Conservation (phyloP, 2,888 invertebrate species). For the Noctuana brunneofusca region DNA sequence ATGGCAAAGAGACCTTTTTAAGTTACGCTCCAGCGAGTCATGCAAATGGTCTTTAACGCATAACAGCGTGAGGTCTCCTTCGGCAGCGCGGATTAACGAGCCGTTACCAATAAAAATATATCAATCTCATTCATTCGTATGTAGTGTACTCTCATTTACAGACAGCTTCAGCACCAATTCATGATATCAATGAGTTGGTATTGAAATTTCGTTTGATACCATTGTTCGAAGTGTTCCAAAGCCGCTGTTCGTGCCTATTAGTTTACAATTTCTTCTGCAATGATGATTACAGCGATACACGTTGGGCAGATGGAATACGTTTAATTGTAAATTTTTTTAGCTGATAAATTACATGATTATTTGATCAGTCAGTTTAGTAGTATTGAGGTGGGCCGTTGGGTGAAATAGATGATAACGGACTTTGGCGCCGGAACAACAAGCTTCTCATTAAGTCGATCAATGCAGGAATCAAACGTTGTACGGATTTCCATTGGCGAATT, state of each 20-base stretch:
- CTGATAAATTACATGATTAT: constrained; percentile 50
- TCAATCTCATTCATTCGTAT: constrained; percentile 46
- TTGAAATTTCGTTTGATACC: constrained; percentile 37
- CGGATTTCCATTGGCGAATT: constrained; percentile 77
- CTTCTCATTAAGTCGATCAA: constrained; percentile 74
- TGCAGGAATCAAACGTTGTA: constrained; percentile 70
- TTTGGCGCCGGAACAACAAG: constrained; percentile 62
- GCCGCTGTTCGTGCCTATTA: constrained; percentile 47
- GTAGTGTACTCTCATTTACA: constrained; percentile 56
- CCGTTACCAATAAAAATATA: constrained; percentile 56
- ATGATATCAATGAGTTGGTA: constrained; percentile 54
- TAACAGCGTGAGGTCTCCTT: constrained; percentile 62
- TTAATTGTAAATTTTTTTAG: constrained; percentile 53
- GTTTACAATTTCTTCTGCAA: constrained; percentile 65
- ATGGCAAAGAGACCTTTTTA: constrained; percentile 55
- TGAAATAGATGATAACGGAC: constrained; percentile 66
- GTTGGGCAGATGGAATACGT: constrained; percentile 42
- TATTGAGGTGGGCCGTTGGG: constrained; percentile 52
- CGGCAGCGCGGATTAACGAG: constrained; percentile 60
- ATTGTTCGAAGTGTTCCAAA: constrained; percentile 47
- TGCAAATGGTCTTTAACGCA: constrained; percentile 66
- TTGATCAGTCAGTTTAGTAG: constrained; percentile 49
- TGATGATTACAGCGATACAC: constrained; percentile 58
- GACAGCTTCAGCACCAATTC: constrained; percentile 52
- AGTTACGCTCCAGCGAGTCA: constrained; percentile 55